Percentiles rank a stretch among this genome's conserved stretches.
These are phyloP conservation scores for Ictalurus furcatus DNA, from an alignment of 2,113 vertebrate species.

Conservation along the genomic window DNA sequence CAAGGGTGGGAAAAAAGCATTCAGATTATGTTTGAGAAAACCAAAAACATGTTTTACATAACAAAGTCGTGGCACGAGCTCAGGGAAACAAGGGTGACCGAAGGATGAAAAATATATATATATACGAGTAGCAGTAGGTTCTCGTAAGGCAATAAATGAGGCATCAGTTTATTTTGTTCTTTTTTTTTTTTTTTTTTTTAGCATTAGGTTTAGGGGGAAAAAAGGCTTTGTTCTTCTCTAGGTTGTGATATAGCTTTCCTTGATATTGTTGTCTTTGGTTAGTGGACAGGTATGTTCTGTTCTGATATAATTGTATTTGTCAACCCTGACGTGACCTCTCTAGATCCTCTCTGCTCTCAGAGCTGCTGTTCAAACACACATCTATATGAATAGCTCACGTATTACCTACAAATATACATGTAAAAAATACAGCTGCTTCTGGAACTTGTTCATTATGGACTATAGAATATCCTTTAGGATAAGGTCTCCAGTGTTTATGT, in stretches of 20 bases:
- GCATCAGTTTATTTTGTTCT: background rate
- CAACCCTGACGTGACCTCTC: background rate
- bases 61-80: background rate
- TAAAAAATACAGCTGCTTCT: background rate
- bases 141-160: background rate
- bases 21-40: background rate
- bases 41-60: background rate
- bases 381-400: background rate
- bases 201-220: too few species aligned
- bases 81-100: background rate
- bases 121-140: background rate
- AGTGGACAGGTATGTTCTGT: background rate
- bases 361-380: background rate
- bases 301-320: background rate
- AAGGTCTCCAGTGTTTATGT: background rate
- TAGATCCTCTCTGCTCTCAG: background rate
- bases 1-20: background rate
- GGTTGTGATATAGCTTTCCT: background rate
- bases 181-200: too few species aligned
- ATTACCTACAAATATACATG: background rate
- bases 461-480: background rate
- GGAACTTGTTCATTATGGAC: background rate
- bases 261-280: background rate
- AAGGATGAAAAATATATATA: too few species aligned
- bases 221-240: background rate